These are phyloP conservation scores for Plutomurus gul DNA, from an alignment of 1,140 invertebrate genomes.

Conservation along the genomic window DNA sequence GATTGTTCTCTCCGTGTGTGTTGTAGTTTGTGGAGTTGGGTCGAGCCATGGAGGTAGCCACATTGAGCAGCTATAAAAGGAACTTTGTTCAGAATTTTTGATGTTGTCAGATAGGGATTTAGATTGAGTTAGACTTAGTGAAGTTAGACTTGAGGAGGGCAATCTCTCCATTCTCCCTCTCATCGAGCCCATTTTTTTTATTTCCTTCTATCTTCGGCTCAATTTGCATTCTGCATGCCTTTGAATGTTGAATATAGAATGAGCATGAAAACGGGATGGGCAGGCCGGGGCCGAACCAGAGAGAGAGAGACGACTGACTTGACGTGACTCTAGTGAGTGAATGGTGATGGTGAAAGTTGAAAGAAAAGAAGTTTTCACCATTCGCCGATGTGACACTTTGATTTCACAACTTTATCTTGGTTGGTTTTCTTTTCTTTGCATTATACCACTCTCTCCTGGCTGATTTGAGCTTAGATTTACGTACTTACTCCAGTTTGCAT, in stretches of 20 bases:
- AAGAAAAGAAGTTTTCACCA: conserved; percentile 40
- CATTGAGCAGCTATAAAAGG: conserved; percentile 26
- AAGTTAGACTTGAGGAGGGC: conserved; percentile 16
- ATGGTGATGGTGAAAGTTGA: conserved; percentile 31
- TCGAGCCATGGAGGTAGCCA: background rate
- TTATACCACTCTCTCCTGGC: background rate
- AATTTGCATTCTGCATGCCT: conserved; percentile 31
- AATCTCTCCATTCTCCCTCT: conserved; percentile 7
- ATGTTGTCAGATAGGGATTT: conserved; percentile 17
- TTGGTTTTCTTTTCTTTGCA: conserved; percentile 12
- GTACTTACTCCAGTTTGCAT: conserved; percentile 16
- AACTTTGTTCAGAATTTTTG: conserved; percentile 25
- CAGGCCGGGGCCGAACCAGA: background rate
- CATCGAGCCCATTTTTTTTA: conserved; percentile 28
- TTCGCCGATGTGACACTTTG: conserved; percentile 41
- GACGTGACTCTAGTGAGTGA: no score
- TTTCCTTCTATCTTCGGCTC: background rate
- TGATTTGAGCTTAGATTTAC: conserved; percentile 24
- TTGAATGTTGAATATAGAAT: conserved; percentile 30
- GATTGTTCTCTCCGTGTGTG: background rate
- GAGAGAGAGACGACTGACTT: background rate
- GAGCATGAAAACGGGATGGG: conserved; percentile 4
- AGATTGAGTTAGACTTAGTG: background rate
- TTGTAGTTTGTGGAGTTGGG: background rate
- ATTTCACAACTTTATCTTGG: conserved; percentile 39